phyloP scores from a whole-genome alignment of 2,113 vertebrate genomes.

The Microtus ochrogaster region DNA sequence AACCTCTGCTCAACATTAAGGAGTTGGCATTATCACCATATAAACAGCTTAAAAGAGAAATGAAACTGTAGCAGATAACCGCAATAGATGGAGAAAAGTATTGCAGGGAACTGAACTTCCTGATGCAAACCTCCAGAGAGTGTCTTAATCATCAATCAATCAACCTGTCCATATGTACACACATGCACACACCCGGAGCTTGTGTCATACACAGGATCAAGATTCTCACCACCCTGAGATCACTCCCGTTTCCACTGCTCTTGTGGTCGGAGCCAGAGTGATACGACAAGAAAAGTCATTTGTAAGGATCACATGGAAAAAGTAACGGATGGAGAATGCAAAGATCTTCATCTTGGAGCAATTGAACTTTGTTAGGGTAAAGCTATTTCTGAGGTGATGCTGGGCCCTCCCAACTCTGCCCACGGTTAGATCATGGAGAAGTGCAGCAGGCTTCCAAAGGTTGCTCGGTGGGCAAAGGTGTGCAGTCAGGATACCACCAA shows the following conservation, averaged over 20 bases:
- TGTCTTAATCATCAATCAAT: no score
- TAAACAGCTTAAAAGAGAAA: neutral
- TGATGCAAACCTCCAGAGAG: neutral
- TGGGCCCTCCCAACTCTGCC: neutral
- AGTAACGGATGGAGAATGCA: constrained; percentile 18
- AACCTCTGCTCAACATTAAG: neutral
- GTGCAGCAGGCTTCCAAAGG: neutral
- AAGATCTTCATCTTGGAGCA: neutral
- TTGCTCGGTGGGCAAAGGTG: neutral
- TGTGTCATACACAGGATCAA: neutral
- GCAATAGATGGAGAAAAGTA: neutral
- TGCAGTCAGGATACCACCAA: neutral
- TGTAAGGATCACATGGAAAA: neutral
- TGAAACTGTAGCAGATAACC: no score
- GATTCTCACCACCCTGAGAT: neutral
- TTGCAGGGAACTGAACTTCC: constrained; percentile 24
- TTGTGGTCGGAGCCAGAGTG: neutral
- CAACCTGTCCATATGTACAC: neutral
- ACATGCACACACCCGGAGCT: neutral
- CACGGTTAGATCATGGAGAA: neutral
- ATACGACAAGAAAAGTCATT: neutral
- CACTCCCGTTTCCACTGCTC: neutral
- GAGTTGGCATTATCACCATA: neutral
- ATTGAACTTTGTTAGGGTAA: neutral
- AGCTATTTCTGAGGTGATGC: neutral